Evolutionary conservation across 2,888 invertebrate genomes (phyloP), one percentile per base, ranked within the genome.

Genomic region (Drosophila rubida): DNA sequence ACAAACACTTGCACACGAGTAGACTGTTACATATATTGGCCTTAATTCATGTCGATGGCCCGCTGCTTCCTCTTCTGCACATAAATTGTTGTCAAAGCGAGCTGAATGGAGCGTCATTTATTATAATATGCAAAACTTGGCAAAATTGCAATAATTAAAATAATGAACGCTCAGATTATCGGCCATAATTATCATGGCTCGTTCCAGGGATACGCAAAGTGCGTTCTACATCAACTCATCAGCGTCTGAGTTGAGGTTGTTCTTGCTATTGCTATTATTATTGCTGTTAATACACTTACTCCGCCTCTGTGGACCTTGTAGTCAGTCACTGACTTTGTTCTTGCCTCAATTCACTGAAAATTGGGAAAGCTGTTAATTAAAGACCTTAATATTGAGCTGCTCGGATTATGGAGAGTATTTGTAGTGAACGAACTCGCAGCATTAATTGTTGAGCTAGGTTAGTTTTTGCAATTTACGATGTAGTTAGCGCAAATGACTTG

Each of bases 131-230:
- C 81, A 79, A 78, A 83, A 78, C 74, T 77, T 78, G 73, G 67
- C 74, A 78, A 84, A 85, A 88, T 85, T 82, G 77, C 82, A 81
- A 85, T 87, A 85, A 89, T 89, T 88, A 88, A 85, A 87, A 80
- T 88, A 89, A 88, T 88, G 87, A 74, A 73, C 78, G 76, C 71
- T 66, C 73, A 82, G 85, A 81, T 89, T 89, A 88, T 87, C 88
- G 83, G 66, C 73, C 72, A 63, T 78, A 87, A 87, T 88, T 85
- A 87, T 88, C 82, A 80, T 80, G 78, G 63, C 70, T 78, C 75
- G 54, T 65, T 69, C 63, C 69, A 76, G 23, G 13, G 66, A 78
- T 75, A 72, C 74, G 68, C 59, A 45, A 70, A 70, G 63, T 69
- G 49, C 25, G 25, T 51, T 39, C 11, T 27, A 25, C 35, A 19